A percentile compares a stretch with the other conserved stretches of the same genome.
Evolutionary conservation across 2,113 vertebrate species (phyloP).

Genomic region (Oreochromis spilurus): DNA sequence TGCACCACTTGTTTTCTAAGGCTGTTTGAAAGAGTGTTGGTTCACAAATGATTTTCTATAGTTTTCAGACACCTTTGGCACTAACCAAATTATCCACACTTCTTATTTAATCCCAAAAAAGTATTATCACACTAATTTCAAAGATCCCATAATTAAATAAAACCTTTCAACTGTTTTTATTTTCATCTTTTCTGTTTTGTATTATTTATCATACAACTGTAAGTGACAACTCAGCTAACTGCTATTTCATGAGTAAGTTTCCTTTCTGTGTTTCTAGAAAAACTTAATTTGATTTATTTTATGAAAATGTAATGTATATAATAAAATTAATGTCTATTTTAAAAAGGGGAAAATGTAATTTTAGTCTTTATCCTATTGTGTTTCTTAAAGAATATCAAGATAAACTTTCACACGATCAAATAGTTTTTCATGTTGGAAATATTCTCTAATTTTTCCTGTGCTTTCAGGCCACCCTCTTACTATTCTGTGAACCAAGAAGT

Average conservation of each 20-base stretch:
- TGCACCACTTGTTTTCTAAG: neutral
- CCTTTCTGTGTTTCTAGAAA: neutral
- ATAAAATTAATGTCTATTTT: neutral
- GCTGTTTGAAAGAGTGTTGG: neutral
- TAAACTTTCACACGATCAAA: neutral
- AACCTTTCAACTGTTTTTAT: neutral
- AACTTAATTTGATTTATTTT: neutral
- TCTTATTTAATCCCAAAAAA: neutral
- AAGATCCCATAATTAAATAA: neutral
- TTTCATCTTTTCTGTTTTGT: neutral
- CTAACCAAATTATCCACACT: neutral
- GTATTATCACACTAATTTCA: neutral
- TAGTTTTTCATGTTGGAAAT: neutral
- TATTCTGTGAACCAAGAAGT: conserved; percentile 76
- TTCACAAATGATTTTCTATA: neutral
- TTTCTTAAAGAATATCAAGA: neutral
- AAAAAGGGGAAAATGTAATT: neutral
- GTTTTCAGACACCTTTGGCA: neutral
- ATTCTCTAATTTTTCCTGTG: neutral
- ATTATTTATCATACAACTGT: neutral
- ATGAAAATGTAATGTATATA: neutral
- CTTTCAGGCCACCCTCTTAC: conserved; percentile 80
- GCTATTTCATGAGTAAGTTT: neutral
- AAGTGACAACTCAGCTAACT: neutral
- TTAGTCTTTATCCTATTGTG: neutral